Base-by-base conservation (phyloP, 2,888 invertebrate genomes). In the Schizotus pectinicornis region DNA sequence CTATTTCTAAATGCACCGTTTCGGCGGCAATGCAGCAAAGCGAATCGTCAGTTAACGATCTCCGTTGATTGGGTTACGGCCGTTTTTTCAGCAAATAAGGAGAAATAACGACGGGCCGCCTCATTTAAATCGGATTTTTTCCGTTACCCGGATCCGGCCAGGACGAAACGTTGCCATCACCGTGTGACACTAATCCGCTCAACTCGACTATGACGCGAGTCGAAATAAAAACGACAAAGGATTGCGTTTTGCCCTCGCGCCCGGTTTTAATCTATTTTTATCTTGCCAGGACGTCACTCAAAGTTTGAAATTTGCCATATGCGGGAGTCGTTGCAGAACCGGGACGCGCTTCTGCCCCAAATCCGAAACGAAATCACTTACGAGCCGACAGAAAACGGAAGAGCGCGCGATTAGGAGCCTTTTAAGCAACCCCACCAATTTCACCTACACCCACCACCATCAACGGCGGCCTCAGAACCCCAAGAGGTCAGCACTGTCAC, bases 261-360 rank as follows among this genome's bases (percentile, higher is more conserved):
- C 48, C 36, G 54, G 42, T 57, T 61, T 51, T 54, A 61, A 61
- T 61, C 50, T 57, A 54, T 58, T 58, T 61, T 58, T 54, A 48
- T 22, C 47, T 13, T 22, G 34, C 47, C 7, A 47, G 43, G 43
- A 56, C 43, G 55, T 56, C 55, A 56, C 49, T 56, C 55, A 42
- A 49, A 56, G 42, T 56, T 56, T 56, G 55, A 56, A 49, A 49
- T 49, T 43, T 43, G 55, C 55, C 55, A 56, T 56, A 42, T 43
- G 55, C 31, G 43, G 36, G 49, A 49, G 36, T 34, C 38, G 54
- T 54, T 62, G 55, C 55, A 55, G 55, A 22, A 22, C 22, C 22
- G 22, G 22, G 5, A 22, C 22, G 22, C 5, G 22, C 22, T 22
- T 22, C 5, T 22, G 22, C 22, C 22, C 22, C 22, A 22, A 22